Percentiles rank a stretch among this genome's conserved stretches.
phyloP scores from a whole-genome alignment of 2,797 vertebrate genomes.

The Neosalanx taihuensis region DNA sequence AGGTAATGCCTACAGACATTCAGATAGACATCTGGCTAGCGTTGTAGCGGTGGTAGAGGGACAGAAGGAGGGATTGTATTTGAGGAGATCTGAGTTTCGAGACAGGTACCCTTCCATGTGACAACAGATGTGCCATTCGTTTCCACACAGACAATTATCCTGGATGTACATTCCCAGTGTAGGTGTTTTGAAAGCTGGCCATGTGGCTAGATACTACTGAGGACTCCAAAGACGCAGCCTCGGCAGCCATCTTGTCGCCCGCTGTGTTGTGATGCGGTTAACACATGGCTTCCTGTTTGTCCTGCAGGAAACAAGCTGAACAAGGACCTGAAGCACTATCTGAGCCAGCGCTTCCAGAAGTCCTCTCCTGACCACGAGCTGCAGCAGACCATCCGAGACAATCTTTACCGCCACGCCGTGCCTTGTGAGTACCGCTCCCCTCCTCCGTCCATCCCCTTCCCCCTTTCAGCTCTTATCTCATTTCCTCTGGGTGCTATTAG shows the following conservation, averaged over 20 bases:
- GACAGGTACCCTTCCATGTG: constrained; percentile 59
- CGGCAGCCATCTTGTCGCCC: constrained; percentile 4
- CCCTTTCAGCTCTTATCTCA: not conserved
- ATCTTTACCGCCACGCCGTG: constrained; percentile 98
- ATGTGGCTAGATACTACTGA: not conserved
- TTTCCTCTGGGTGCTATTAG: not conserved
- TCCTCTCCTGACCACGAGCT: constrained; percentile 93
- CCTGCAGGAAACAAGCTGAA: constrained; percentile 89
- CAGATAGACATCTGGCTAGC: too few species aligned
- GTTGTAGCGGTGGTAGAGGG: not conserved
- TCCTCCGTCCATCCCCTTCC: not conserved
- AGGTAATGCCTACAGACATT: too few species aligned
- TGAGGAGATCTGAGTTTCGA: too few species aligned
- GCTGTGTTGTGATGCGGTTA: constrained; percentile 29
- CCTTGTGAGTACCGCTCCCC: constrained; percentile 87
- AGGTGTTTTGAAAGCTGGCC: constrained; percentile 7
- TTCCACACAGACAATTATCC: constrained; percentile 13
- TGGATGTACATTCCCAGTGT: not conserved
- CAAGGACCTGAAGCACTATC: constrained; percentile 94
- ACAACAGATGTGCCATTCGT: constrained; percentile 56
- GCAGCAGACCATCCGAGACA: constrained; percentile 95
- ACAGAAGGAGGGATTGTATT: constrained; percentile 29
- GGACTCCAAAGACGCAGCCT: not conserved
- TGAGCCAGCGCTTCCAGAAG: constrained; percentile 97
- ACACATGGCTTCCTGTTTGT: constrained; percentile 47